Evolutionary conservation across 1,140 invertebrate species (phyloP).

Genomic region (Hydropsyche tenuis): DNA sequence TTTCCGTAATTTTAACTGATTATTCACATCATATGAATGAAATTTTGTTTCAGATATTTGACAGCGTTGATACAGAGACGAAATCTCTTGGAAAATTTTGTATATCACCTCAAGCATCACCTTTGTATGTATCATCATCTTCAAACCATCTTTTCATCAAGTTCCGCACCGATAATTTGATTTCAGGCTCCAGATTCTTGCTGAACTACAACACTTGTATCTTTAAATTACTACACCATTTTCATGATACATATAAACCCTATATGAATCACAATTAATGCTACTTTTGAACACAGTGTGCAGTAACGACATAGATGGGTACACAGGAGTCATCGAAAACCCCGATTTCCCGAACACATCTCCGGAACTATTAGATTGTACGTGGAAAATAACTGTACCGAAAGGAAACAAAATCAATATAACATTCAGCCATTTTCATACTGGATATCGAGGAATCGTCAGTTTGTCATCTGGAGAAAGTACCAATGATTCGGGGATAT

Average conservation of each 20-base stretch:
- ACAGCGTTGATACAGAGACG: conserved; percentile 61
- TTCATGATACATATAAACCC: too few relatives aligned
- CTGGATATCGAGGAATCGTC: too few relatives aligned
- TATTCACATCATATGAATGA: too few relatives aligned
- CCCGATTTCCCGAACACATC: conserved; percentile 77
- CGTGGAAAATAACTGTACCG: conserved; percentile 75
- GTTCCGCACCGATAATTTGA: conserved; percentile 70
- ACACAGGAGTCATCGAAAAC: conserved; percentile 76
- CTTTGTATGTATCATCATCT: conserved; percentile 63
- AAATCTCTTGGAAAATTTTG: conserved; percentile 67
- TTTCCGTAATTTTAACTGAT: too few relatives aligned
- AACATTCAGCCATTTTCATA: conserved; percentile 78
- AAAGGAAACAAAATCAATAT: conserved; percentile 76
- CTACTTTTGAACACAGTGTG: conserved; percentile 61
- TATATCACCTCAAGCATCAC: conserved; percentile 52
- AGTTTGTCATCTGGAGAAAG: too few relatives aligned
- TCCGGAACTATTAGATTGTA: conserved; percentile 68
- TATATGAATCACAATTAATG: too few relatives aligned
- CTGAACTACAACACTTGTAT: conserved; percentile 65
- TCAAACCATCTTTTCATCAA: conserved; percentile 69
- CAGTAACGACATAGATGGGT: conserved; percentile 65
- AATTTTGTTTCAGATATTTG: conserved; percentile 60
- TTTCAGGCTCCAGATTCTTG: conserved; percentile 72
- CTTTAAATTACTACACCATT: too few relatives aligned
- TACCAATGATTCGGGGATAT: conserved; percentile 61